Evolutionary conservation across 2,797 vertebrate species (phyloP).

Genomic region (Spea hammondii): DNA sequence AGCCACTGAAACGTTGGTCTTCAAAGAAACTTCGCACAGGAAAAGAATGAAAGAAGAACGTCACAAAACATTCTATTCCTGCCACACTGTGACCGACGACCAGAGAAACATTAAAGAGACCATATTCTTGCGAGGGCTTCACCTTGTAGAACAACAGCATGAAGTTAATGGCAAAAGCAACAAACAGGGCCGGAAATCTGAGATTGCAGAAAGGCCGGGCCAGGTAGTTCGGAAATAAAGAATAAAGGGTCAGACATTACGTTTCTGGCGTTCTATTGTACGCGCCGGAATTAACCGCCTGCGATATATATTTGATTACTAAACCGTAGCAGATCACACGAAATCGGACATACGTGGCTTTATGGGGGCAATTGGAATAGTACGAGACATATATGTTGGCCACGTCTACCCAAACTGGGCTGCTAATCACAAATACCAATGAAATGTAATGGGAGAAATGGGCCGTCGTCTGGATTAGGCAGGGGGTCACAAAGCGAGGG

Average conservation of each 20-base stretch:
- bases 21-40: constrained; percentile 26
- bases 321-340: no score
- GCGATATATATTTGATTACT: no score
- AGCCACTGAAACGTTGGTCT: constrained; percentile 21
- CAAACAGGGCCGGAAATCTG: constrained; percentile 93
- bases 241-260: not conserved
- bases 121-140: constrained; percentile 50
- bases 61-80: constrained; percentile 25
- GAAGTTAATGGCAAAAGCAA: constrained; percentile 98
- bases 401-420: no score
- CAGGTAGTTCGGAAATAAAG: constrained; percentile 85
- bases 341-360: no score
- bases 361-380: no score
- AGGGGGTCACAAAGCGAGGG: no score
- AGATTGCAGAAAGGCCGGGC: constrained; percentile 99
- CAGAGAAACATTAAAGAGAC: not conserved
- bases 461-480: no score
- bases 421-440: no score
- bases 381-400: no score
- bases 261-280: no score
- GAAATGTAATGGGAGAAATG: no score
- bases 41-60: not conserved
- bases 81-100: constrained; percentile 18
- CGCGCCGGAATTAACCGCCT: no score
- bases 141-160: constrained; percentile 99